Evolutionary conservation across 1,140 invertebrate species (phyloP).

Genomic region (Globodera ellingtonae): DNA sequence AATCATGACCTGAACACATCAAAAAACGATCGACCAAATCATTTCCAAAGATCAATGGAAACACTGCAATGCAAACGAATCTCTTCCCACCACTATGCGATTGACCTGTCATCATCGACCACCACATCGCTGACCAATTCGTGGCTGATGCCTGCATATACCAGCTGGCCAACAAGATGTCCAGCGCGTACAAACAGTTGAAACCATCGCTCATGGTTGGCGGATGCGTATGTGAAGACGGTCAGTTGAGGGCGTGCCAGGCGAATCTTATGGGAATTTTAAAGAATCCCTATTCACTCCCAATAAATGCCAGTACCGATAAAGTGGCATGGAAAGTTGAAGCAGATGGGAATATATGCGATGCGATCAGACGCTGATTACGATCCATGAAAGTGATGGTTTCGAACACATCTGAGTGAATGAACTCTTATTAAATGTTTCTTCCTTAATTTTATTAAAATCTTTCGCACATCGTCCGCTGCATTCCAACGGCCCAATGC

Average conservation of each 20-base stretch:
- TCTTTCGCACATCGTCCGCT: conserved; percentile 47
- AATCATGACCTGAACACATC: no score
- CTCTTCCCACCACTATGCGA: no score
- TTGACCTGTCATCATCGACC: conserved; percentile 45
- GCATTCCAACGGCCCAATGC: conserved; percentile 58
- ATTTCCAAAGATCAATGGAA: no score
- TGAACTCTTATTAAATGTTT: neutral
- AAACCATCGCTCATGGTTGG: conserved; percentile 62
- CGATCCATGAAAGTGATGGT: conserved; percentile 60
- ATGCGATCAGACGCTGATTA: conserved; percentile 57
- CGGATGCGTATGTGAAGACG: conserved; percentile 60
- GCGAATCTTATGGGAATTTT: conserved; percentile 42
- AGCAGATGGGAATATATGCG: conserved; percentile 31
- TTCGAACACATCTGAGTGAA: conserved; percentile 60
- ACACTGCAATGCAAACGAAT: no score
- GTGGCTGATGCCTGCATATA: conserved; percentile 51
- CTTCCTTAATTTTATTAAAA: conserved; percentile 9
- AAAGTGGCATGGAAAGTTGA: conserved; percentile 46
- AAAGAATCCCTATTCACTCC: neutral
- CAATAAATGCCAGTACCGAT: conserved; percentile 48
- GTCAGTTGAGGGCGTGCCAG: conserved; percentile 59
- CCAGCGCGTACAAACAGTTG: conserved; percentile 61
- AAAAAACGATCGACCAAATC: no score
- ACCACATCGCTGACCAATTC: conserved; percentile 46
- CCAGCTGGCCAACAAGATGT: conserved; percentile 51